Percentiles rank a stretch among this genome's conserved stretches.
Evolutionary conservation across 2,113 vertebrate genomes (phyloP).

Genomic region (Pelmatolapia mariae): DNA sequence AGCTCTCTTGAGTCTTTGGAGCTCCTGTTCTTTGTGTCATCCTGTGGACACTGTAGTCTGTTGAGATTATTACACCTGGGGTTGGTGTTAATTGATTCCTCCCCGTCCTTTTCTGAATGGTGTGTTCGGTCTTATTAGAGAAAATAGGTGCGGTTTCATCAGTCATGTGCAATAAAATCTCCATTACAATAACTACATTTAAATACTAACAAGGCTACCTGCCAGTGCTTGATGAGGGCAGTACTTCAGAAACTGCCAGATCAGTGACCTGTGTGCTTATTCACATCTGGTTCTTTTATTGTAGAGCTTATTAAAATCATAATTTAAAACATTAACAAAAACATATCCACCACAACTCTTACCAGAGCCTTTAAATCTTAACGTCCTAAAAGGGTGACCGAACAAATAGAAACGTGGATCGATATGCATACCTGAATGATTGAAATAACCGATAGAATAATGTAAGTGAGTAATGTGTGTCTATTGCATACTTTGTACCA

Average conservation of each 20-base stretch:
- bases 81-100: constrained; percentile 14
- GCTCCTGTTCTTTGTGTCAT: constrained; percentile 26
- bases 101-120: not conserved
- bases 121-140: not conserved
- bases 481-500: not conserved
- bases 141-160: not conserved
- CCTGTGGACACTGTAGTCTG: constrained; percentile 5
- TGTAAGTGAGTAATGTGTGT: not conserved
- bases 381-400: not conserved
- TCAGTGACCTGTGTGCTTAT: not conserved
- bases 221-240: not conserved
- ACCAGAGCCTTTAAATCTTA: not conserved
- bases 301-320: not conserved
- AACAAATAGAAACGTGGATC: not conserved
- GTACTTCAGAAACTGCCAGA: not conserved
- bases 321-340: not conserved
- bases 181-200: not conserved
- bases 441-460: not conserved
- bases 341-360: not conserved
- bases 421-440: not conserved
- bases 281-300: not conserved
- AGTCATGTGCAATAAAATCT: not conserved
- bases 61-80: constrained; percentile 46
- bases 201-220: not conserved
- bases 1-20: constrained; percentile 26